Percentiles rank a stretch among this genome's conserved stretches.
Evolutionary conservation across 1,140 invertebrate species (phyloP).

Genomic region (Diuraphis noxia): DNA sequence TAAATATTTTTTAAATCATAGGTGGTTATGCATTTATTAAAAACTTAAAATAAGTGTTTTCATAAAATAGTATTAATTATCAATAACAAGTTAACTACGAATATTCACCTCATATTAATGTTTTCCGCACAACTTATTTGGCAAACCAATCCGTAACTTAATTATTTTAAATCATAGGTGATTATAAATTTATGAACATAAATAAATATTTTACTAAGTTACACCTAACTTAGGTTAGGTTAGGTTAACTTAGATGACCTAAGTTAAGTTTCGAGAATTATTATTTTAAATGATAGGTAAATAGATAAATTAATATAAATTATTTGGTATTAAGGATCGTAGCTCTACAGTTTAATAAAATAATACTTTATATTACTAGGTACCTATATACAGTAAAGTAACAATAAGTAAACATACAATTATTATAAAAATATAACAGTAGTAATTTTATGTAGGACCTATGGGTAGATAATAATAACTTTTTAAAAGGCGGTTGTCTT

Average conservation of each 20-base stretch:
- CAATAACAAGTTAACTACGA: neutral
- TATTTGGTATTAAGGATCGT: neutral
- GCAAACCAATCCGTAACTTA: conserved; percentile 47
- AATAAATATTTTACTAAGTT: neutral
- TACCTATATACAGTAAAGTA: no score
- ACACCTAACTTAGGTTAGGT: neutral
- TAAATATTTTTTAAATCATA: neutral
- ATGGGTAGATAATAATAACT: neutral
- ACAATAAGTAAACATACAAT: no score
- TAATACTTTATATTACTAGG: neutral
- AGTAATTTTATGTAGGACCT: no score
- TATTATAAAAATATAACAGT: no score
- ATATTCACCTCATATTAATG: conserved; percentile 15
- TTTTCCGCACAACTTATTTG: conserved; percentile 10
- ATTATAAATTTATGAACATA: neutral
- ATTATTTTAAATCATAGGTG: conserved; percentile 28
- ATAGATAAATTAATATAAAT: neutral
- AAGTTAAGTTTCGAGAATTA: neutral
- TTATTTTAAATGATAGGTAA: neutral
- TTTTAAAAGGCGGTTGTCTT: neutral
- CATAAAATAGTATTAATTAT: neutral
- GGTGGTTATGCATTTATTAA: neutral
- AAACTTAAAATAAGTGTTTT: neutral
- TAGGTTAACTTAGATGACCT: no score
- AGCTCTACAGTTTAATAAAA: neutral